Evolutionary conservation across 37 sponge, comb jelly and placozoan species (phyloP), one percentile per base, ranked within the genome.

Genomic region (Spongilla lacustris): DNA sequence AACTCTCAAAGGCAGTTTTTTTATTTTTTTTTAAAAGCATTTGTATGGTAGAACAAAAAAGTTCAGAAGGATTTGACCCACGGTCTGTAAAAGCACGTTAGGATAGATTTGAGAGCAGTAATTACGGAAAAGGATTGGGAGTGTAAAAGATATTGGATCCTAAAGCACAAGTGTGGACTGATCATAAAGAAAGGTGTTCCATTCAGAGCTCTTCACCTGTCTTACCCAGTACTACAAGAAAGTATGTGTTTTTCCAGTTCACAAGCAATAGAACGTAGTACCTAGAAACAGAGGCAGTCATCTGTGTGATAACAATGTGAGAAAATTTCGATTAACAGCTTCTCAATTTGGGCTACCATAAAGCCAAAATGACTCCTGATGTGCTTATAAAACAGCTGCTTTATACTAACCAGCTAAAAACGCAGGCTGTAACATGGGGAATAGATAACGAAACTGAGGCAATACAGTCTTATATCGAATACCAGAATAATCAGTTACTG

Each of bases 351-450:
- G 86, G 67, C 9, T 27, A 68, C 8, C 36, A 79, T n/a, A 68
- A 41, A 25, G n/a, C 25, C 21, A 32, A 35, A 1, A 85, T 79
- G 0, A 1, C 41, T 30, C 86, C 86, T 32, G 71, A 77, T 68
- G 35, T 10, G 19, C 66, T 78, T 36, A 73, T 85, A 8, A 14
- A 69, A 22, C 36, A 79, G 17, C 33, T 88, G 12, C 49, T 88
- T 17, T 34, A 88, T 30, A 83, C 69, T 32, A 21, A 69, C 50
- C 77, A 82, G 70, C 69, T 88, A 41, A 6, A 27, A 29, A 38
- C 89, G 26, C 67, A 50, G 22, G 83, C 89, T 68, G 34, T 41
- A 27, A 71, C 81, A 9, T 81, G 77, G 76, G 83, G 88, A 58
- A 75, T 66, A 25, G 21, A 50, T 4, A 66, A 76, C 8, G 85